Base-by-base conservation (phyloP, 2,797 vertebrate genomes). In the Cyprinodon diabolis region DNA sequence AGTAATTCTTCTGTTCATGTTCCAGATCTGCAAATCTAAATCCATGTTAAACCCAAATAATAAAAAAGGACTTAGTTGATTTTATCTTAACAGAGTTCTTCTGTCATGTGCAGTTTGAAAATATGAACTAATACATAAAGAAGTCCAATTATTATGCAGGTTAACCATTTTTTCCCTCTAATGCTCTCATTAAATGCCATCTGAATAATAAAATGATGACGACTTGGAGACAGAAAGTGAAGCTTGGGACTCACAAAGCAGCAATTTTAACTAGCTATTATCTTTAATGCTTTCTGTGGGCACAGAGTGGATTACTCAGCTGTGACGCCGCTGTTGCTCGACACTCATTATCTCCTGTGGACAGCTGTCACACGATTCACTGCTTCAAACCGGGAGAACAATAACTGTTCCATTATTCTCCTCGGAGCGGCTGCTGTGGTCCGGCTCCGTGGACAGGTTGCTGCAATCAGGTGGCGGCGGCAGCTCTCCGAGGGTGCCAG, bases 351-450 rank as follows among this genome's bases (percentile, higher is more conserved):
- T 75, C 60, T n/a, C 83, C 8, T 63, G 65, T 30, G 74, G 83
- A 88, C 83, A 83, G 84, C 86, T 86, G 83, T 77, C 80, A 69
- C 4, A 58, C 77, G 37, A 65, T 70, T 51, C 68, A 63, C 56
- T 2, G 57, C 66, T 51, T 37, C 63, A 43, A 74, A 57, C 5
- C 73, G 40, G 67, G 49, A 55, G 68, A 12, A 75, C 79, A 74
- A 76, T 14, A 80, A 78, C 43, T 0, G 4, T 72, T 63, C 55
- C 14, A 14, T 72, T 68, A 66, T 65, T 65, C 30, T 52, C 40
- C 68, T 72, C 62, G 1, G 54, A 8, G 67, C 2, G 57, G 78
- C 62, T 76, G 55, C 68, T 65, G 71, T 69, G 81, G 80, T 40
- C 43, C 23, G 68, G 0, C 17, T 0, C 8, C 70, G 58, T 1